Conservation (phyloP, 2,888 invertebrate species). For the Thereva unica region DNA sequence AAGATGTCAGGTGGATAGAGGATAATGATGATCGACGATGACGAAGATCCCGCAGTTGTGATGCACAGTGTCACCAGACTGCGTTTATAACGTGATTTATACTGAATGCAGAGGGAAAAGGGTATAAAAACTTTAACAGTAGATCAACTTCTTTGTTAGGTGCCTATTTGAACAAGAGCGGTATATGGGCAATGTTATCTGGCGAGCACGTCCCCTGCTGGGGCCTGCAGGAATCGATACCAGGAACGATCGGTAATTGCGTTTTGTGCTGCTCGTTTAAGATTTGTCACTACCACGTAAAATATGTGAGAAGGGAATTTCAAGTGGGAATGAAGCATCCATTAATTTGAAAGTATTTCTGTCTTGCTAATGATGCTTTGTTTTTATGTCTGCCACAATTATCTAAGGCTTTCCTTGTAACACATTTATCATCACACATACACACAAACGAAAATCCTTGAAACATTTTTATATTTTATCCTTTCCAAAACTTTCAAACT, state of each 20-base stretch:
- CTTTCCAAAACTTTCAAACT: background rate
- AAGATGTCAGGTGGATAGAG: conserved; percentile 37
- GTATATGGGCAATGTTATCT: conserved; percentile 25
- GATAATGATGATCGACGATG: conserved; percentile 41
- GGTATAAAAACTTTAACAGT: conserved; percentile 16
- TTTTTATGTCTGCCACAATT: too few relatives aligned
- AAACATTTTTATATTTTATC: conserved; percentile 17
- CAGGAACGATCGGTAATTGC: conserved; percentile 28
- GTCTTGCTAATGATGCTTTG: too few relatives aligned
- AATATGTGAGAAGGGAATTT: conserved; percentile 37
- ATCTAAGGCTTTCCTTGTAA: too few relatives aligned
- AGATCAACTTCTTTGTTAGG: conserved; percentile 33
- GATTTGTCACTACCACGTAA: conserved; percentile 24
- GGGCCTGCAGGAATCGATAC: conserved; percentile 12
- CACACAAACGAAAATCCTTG: background rate
- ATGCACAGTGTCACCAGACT: conserved; percentile 25
- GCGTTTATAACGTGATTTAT: conserved; percentile 34
- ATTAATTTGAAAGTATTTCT: background rate
- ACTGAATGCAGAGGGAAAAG: conserved; percentile 3
- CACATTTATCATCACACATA: too few relatives aligned
- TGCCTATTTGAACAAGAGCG: conserved; percentile 18
- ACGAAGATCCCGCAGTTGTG: conserved; percentile 34
- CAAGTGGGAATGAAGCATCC: conserved; percentile 18
- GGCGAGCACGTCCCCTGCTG: conserved; percentile 1
- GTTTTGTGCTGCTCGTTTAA: conserved; percentile 8